Conservation (phyloP, 2,113 vertebrate species). For the Mugil cephalus region DNA sequence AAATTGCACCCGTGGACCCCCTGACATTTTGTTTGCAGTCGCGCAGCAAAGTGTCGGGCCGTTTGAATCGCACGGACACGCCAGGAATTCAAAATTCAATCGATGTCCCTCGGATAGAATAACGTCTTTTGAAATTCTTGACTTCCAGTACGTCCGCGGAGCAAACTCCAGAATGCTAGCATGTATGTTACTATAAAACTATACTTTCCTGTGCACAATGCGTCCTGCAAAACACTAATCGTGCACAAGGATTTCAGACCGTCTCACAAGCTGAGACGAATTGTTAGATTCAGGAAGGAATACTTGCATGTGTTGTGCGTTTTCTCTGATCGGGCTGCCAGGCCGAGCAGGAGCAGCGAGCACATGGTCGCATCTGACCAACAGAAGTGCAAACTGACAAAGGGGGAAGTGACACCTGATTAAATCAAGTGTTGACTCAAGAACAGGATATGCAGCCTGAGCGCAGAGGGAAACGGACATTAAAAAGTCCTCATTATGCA, state of each 20-base stretch:
- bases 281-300: no score
- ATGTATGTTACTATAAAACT: no score
- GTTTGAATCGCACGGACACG: slow-evolving; percentile 59
- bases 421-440: slow-evolving; percentile 75
- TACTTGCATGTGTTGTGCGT: slow-evolving; percentile 3
- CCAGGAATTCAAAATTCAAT: slow-evolving; percentile 66
- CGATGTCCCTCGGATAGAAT: slow-evolving; percentile 29
- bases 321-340: slow-evolving; percentile 9
- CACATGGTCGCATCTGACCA: slow-evolving; percentile 41
- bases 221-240: no score
- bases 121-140: slow-evolving; percentile 47
- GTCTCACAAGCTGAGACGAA: no score
- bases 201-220: no score
- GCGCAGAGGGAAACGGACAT: slow-evolving; percentile 45
- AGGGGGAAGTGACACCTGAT: slow-evolving; percentile 76
- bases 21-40: slow-evolving; percentile 74
- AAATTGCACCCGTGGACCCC: slow-evolving; percentile 71
- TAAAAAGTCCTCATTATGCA: slow-evolving; percentile 42
- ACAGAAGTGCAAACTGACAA: slow-evolving; percentile 60
- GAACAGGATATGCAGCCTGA: slow-evolving; percentile 61
- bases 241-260: no score
- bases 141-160: slow-evolving; percentile 29
- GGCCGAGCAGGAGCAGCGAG: not conserved
- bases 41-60: slow-evolving; percentile 66
- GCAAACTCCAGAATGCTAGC: not conserved